phyloP scores from a whole-genome alignment of 30 jellyfish, hydroid and myxozoan genomes.

The Aurelia coerulea region DNA sequence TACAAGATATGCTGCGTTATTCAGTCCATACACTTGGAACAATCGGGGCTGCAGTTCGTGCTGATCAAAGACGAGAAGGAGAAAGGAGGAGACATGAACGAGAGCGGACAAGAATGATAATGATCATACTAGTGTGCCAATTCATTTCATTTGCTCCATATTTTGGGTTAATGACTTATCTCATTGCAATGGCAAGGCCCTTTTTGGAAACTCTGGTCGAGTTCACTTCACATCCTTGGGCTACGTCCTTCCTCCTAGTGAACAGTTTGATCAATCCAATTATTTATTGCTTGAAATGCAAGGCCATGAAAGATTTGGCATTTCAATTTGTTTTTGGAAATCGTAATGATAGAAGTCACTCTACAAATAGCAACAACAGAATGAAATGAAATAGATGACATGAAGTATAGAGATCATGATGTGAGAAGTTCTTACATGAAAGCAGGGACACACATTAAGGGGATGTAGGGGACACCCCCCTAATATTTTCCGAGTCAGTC shows the following conservation, averaged over 20 bases:
- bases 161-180: too few relatives aligned
- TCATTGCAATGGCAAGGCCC: too few relatives aligned
- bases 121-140: background rate
- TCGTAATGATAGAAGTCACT: too few relatives aligned
- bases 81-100: background rate
- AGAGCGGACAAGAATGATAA: background rate
- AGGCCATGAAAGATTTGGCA: background rate
- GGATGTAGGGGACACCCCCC: too few relatives aligned
- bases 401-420: too few relatives aligned
- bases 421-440: too few relatives aligned
- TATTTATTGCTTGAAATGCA: background rate
- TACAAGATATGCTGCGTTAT: background rate
- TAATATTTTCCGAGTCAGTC: too few relatives aligned
- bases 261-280: conserved; percentile 16
- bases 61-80: background rate
- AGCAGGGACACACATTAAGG: too few relatives aligned
- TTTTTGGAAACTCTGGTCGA: background rate
- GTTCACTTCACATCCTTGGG: background rate
- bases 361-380: too few relatives aligned
- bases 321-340: too few relatives aligned
- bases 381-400: too few relatives aligned
- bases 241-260: background rate
- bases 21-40: background rate
- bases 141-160: background rate
- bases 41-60: background rate